Evolutionary conservation across 2,888 invertebrate species (phyloP), one percentile per base, ranked within the genome.

Genomic region (Drosophila helvetica): DNA sequence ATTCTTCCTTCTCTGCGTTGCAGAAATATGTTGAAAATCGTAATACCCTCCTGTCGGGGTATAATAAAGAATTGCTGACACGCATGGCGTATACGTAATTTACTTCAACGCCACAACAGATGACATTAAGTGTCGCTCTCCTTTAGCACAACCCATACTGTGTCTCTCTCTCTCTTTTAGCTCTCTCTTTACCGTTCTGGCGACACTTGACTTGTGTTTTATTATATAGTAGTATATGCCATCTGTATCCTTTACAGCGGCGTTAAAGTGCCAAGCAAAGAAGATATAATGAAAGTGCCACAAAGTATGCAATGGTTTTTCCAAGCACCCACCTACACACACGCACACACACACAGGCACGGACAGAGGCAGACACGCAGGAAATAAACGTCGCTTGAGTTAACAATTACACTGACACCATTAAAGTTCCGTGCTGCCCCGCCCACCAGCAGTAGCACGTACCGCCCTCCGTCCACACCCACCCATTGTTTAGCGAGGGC

Each of bases 351-450:
- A 68, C 53, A 67, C 65, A n/a, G n/a, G n/a, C n/a, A n/a, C n/a
- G 54, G 50, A 54, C 65, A 53, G 17, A 27, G 47, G 61, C 68
- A 15, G 38, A 38, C 38, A 38, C n/a, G 38, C 74, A 83, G 86
- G 86, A 87, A 82, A 82, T 87, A 81, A 80, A 86, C 79, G 87
- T 89, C 83, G 83, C 80, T 87, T 83, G 77, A 88, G 86, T 82
- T 89, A 89, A 88, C 87, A 87, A 87, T 87, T 89, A 89, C 38
- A 38, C 89, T 87, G 89, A 87, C 87, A 89, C 89, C 89, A 89
- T 87, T 87, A 89, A 87, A 87, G 83, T 86, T 82, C 74, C 74
- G 67, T 68, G 57, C 64, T 61, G 64, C 64, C 70, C 53, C 71
- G 59, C 69, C 74, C 56, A 54, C 70, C 18, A 56, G 57, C 27